Base-by-base conservation (phyloP, 2,888 invertebrate genomes). In the Eupithecia subumbrata region DNA sequence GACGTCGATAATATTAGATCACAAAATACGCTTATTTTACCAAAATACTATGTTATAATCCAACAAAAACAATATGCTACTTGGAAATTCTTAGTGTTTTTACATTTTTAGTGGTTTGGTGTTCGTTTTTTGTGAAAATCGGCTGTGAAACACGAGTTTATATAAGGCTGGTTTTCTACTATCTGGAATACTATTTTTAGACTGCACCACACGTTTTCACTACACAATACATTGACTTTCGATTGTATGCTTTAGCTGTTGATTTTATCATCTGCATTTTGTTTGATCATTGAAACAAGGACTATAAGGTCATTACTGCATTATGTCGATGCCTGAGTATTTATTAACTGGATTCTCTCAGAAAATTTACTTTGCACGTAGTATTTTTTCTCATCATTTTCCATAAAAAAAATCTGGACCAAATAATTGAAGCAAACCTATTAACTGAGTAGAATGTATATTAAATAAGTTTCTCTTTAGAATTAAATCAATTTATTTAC, bases 1-100 rank as follows among this genome's bases (percentile, higher is more conserved):
- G 86, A 85, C 89, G 90, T 88, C 86, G 84, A 78, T 76, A 69
- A 84, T 81, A 83, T 84, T 82, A 84, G 86, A 82, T 83, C 79
- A 82, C 82, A 85, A 85, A 87, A 84, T 84, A 88, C 87, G 90
- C 77, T 78, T 76, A 71, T 76, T 86, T 84, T 77, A 81, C 80
- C 84, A 82, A 88, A 87, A 87, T 88, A 92, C 40, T 14, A 68
- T 91, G 89, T 82, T 87, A 81, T 88, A 89, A 91, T 92, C 89
- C 76, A 83, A 78, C 75, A 82, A 81, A 77, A 79, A 72, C 76
- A 75, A 71, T 81, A 86, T 89, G 88, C 82, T 83, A 82, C 82
- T 77, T 80, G 81, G 77, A 77, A 76, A 83, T 83, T 80, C 77
- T 82, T 78, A 40, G 76, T 79, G 80, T 78, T 37, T 60, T 77